Evolutionary conservation across 2,888 invertebrate species (phyloP), one percentile per base, ranked within the genome.

Genomic region (Colostygia pectinataria): DNA sequence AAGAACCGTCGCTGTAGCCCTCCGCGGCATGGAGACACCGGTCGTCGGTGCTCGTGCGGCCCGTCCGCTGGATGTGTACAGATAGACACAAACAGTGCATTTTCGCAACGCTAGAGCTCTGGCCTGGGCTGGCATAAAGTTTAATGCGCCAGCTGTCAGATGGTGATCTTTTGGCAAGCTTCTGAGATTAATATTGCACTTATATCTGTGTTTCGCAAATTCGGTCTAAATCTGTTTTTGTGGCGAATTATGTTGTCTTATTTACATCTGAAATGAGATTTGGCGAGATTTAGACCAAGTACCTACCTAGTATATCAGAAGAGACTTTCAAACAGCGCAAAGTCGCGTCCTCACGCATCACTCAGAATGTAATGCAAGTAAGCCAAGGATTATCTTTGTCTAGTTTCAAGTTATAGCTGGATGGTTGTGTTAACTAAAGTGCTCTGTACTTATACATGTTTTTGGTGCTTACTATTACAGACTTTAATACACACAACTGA

Each of bases 161-260:
- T 42, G 24, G 33, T 10, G 18, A 41, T 41, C 32, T 33, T 33
- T 41, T 41, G 41, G 41, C 41, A 33, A 41, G 25, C 41, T 41
- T 33, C 33, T 15, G 28, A 36, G 38, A 33, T 49, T 38, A 15
- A 24, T 38, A 10, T 31, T 38, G 15, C 24, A 31, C 48, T 39
- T 18, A 15, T 23, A 25, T 31, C 33, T 39, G 25, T 29, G 24
- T 31, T 37, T 36, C 36, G 36, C 31, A 36, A 41, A 47, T 47
- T 43, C 38, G 28, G 33, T 34, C 43, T 34, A 40, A 50, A 44
- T 50, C 18, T 15, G 43, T 43, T 33, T 33, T 20, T 15, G 32
- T 32, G 18, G 29, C 13, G 29, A 8, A 13, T 32, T 14, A 8
- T 1, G n/a, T 20, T 20, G 10, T 29, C 7, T 13, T 29, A 9